Conservation (phyloP, 2,113 vertebrate species). For the Forbesichthys agassizii region DNA sequence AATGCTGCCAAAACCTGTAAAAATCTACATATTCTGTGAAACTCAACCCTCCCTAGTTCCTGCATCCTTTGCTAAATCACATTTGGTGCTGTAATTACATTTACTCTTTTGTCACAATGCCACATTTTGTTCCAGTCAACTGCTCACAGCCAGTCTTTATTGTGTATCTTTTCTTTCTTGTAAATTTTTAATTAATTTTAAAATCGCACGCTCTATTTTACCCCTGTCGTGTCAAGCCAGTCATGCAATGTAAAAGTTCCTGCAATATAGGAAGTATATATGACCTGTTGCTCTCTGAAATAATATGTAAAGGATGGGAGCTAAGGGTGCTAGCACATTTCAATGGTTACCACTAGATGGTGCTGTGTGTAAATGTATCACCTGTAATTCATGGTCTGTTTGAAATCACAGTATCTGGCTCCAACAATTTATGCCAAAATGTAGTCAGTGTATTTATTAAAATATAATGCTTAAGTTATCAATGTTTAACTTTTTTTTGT, state of each 20-base stretch:
- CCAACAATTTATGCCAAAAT: constrained; percentile 58
- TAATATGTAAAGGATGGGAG: constrained; percentile 12
- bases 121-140: constrained; percentile 62
- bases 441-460: constrained; percentile 67
- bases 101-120: constrained; percentile 37
- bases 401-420: constrained; percentile 31
- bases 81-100: constrained; percentile 34
- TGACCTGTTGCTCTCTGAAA: constrained; percentile 30
- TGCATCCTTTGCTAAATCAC: constrained; percentile 50
- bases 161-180: constrained; percentile 58
- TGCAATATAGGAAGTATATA: constrained; percentile 34
- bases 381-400: constrained; percentile 50
- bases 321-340: constrained; percentile 39
- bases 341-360: constrained; percentile 68
- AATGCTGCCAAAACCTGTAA: constrained; percentile 98
- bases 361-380: constrained; percentile 55
- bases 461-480: constrained; percentile 54
- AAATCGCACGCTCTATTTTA: constrained; percentile 59
- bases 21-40: constrained; percentile 40
- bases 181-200: constrained; percentile 37
- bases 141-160: constrained; percentile 60
- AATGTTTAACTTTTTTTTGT: constrained; percentile 57
- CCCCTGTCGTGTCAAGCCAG: constrained; percentile 42
- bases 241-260: constrained; percentile 51
- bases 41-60: constrained; percentile 33